Percentiles rank a stretch among this genome's conserved stretches.
phyloP scores from a whole-genome alignment of 2,888 invertebrate genomes.

The Eledona agricola region DNA sequence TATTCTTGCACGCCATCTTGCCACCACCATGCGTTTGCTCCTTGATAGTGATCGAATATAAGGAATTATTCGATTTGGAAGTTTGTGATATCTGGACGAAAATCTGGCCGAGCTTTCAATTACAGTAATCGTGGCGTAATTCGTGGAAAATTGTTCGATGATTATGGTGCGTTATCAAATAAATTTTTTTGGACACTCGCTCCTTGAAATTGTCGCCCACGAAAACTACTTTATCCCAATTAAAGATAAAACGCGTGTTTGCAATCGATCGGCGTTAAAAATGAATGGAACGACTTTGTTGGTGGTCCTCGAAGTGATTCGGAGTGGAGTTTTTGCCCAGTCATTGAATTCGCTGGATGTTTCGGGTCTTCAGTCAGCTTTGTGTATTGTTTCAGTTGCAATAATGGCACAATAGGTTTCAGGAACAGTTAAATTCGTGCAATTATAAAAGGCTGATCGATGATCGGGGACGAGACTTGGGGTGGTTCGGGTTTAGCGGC shows the following conservation, averaged over 20 bases:
- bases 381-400: conserved; percentile 37
- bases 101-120: conserved; percentile 30
- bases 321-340: too few species aligned
- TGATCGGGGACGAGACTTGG: too few species aligned
- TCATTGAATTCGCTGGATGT: too few species aligned
- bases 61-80: conserved; percentile 38
- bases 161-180: conserved; percentile 16
- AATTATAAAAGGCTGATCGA: conserved; percentile 44
- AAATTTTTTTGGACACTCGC: conserved; percentile 21
- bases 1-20: conserved; percentile 39
- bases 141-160: conserved; percentile 9
- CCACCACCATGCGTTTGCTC: conserved; percentile 34
- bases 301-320: too few species aligned
- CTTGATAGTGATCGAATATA: conserved; percentile 38
- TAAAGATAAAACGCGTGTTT: too few species aligned
- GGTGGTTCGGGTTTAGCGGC: too few species aligned
- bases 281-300: too few species aligned
- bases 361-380: too few species aligned
- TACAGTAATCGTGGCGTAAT: conserved; percentile 28
- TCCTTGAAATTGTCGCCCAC: conserved; percentile 1
- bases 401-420: conserved; percentile 40
- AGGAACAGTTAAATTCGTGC: conserved; percentile 40
- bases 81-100: conserved; percentile 28
- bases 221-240: too few species aligned
- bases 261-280: too few species aligned